Base-by-base conservation (phyloP, 2,888 invertebrate species). In the Drosophila barbarae region DNA sequence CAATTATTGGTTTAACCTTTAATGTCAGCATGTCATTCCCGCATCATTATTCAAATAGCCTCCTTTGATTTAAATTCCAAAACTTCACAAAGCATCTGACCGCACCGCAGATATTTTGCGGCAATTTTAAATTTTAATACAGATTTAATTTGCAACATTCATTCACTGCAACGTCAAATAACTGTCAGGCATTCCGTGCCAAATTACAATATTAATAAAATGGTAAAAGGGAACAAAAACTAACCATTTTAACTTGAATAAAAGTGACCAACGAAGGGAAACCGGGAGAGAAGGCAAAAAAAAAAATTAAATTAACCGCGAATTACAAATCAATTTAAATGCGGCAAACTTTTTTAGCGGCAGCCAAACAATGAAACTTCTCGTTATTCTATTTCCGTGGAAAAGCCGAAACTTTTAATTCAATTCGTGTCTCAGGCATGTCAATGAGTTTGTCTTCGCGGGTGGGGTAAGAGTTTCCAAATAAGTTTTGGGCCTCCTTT, bases 251-350 rank as follows among this genome's bases (percentile, higher is more conserved):
- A 72, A 63, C 70, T 64, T 69, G 65, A 66, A 75, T 73, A 75
- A 80, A 77, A 72, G 23, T 55, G 44, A 41, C 67, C 50, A 39
- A 44, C 34, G 41, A 18, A 42, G 9, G 26, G 21, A 41, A 39
- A 13, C 26, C 6, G 26, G 5, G 26, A 26, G 2, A 32, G 38
- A 21, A 28, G 23, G 13, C 4, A 18, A 51, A 38, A 58, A 60
- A 8, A 58, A 60, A 60, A 72, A 74, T 50, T 50, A 71, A 74
- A 80, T 82, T 79, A 76, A 82, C 77, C 79, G 65, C 77, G 74
- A 83, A 77, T 81, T 80, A 83, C 77, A 83, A 83, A 80, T 81
- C 83, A 83, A 81, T 81, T 81, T 74, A 80, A 80, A 81, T 79
- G 72, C 61, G 59, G 41, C 51, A 32, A 50, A 51, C 44, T 54